phyloP scores from a whole-genome alignment of 2,888 invertebrate species.

The Branchellion lobata region DNA sequence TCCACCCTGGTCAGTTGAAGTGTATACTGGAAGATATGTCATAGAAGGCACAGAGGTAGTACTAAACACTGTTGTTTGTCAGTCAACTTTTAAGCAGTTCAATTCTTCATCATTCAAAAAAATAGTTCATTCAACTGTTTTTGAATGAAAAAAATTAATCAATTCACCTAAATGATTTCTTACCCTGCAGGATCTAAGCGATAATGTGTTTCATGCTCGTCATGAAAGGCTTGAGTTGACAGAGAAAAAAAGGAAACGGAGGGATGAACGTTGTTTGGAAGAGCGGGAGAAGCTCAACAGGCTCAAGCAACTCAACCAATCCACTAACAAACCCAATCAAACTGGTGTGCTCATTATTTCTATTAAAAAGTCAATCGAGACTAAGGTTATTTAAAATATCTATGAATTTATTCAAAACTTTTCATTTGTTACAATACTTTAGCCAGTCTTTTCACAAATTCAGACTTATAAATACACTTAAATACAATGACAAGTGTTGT shows the following conservation, averaged over 20 bases:
- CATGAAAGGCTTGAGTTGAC: constrained; percentile 22
- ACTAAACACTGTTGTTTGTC: too few species aligned
- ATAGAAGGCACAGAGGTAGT: constrained; percentile 41
- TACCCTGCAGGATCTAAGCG: constrained; percentile 33
- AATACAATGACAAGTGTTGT: too few species aligned
- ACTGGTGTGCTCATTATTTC: too few species aligned
- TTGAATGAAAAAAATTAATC: background rate
- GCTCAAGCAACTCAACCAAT: background rate
- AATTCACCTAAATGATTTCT: background rate
- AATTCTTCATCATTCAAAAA: too few species aligned
- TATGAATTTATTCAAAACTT: too few species aligned
- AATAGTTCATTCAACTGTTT: too few species aligned
- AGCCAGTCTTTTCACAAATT: too few species aligned
- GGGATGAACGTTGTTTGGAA: constrained; percentile 33
- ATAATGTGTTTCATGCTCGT: constrained; percentile 20
- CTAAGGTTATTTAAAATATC: too few species aligned
- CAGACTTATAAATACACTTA: too few species aligned
- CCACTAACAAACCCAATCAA: background rate
- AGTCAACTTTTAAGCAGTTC: too few species aligned
- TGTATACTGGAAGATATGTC: constrained; percentile 28
- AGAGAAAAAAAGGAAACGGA: constrained; percentile 34
- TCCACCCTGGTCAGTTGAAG: constrained; percentile 10
- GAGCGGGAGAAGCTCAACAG: constrained; percentile 26
- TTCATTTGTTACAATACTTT: too few species aligned
- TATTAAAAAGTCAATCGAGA: too few species aligned